phyloP scores from a whole-genome alignment of 2,797 vertebrate genomes.

The Enteromius argenteus region DNA sequence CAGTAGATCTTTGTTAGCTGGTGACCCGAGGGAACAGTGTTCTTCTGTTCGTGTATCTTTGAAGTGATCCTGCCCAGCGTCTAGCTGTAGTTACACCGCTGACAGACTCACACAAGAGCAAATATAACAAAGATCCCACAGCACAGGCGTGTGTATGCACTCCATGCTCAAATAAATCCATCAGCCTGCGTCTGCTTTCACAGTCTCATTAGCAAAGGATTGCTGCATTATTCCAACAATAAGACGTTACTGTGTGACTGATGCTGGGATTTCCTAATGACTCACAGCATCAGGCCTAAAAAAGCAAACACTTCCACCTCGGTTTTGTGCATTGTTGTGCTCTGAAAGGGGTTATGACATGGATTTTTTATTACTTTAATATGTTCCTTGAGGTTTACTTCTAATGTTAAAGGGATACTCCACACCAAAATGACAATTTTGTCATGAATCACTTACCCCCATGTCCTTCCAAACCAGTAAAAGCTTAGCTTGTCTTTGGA shows the following conservation, averaged over 20 bases:
- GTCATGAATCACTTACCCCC: too few species aligned
- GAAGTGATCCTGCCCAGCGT: slow-evolving; percentile 64
- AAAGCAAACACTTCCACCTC: neutral
- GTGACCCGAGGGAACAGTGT: slow-evolving; percentile 62
- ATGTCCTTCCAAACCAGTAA: too few species aligned
- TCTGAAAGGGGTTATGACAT: neutral
- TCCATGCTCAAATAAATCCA: neutral
- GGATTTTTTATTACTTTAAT: too few species aligned
- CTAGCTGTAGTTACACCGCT: slow-evolving; percentile 12
- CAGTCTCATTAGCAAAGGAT: neutral
- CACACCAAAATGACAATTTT: too few species aligned
- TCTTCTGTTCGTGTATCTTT: slow-evolving; percentile 56
- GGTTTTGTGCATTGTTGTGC: neutral
- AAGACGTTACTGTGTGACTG: too few species aligned
- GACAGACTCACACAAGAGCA: slow-evolving; percentile 4
- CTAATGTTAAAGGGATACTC: too few species aligned
- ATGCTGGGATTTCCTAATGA: neutral
- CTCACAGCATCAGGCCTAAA: neutral
- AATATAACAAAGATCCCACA: neutral
- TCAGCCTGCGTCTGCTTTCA: neutral
- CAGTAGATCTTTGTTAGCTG: slow-evolving; percentile 43
- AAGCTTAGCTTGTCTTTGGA: too few species aligned
- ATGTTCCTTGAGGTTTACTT: too few species aligned
- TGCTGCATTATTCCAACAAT: neutral
- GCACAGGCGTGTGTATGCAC: neutral